These are phyloP conservation scores for Gobiocypris rarus DNA, from an alignment of 2,113 vertebrate species.

Conservation along the genomic window DNA sequence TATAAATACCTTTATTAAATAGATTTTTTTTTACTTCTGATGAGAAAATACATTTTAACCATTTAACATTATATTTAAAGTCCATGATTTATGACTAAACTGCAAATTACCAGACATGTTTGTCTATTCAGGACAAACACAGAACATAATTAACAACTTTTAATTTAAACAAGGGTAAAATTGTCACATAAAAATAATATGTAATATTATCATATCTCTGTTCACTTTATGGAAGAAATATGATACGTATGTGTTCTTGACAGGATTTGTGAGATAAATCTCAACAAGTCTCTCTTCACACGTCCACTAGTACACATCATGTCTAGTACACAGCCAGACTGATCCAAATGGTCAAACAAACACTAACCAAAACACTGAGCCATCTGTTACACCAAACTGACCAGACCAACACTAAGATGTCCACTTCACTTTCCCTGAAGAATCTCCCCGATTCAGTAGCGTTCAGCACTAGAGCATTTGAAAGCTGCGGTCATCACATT, in stretches of 20 bases:
- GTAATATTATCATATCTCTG: neutral
- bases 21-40: too few relatives aligned
- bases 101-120: neutral
- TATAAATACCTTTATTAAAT: too few relatives aligned
- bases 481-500: neutral
- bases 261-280: neutral
- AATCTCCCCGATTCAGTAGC: neutral
- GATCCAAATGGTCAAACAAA: neutral
- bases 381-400: slow-evolving; percentile 3
- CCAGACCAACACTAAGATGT: neutral
- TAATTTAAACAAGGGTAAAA: neutral
- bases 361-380: neutral
- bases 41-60: too few relatives aligned
- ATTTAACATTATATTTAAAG: too few relatives aligned
- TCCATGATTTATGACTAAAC: neutral
- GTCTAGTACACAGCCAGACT: neutral
- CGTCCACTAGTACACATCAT: neutral
- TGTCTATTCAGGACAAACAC: neutral
- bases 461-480: neutral
- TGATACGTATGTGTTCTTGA: neutral
- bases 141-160: neutral
- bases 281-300: slow-evolving; percentile 1
- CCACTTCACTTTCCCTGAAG: neutral
- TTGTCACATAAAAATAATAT: neutral
- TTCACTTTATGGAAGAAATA: neutral